These are phyloP conservation scores for Colaptes auratus DNA, from an alignment of 2,113 vertebrate genomes.

Conservation along the genomic window DNA sequence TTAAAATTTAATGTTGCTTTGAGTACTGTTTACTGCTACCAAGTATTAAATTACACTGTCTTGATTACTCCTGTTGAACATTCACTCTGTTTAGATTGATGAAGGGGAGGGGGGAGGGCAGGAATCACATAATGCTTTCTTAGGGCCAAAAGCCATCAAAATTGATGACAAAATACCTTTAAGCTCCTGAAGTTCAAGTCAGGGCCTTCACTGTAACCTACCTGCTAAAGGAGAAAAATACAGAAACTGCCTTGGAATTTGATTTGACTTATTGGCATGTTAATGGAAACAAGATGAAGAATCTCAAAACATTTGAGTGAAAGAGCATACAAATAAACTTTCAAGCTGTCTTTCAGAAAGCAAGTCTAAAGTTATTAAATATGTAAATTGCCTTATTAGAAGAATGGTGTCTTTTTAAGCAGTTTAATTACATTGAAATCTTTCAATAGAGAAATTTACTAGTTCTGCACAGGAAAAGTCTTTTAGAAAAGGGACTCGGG, in stretches of 20 bases:
- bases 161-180: neutral
- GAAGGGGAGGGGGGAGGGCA: accelerated
- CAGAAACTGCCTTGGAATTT: conserved; percentile 38
- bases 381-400: conserved; percentile 74
- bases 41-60: neutral
- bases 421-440: conserved; percentile 65
- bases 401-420: conserved; percentile 71
- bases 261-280: neutral
- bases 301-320: conserved; percentile 54
- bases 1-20: neutral
- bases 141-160: neutral
- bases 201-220: neutral
- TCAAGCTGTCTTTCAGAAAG: conserved; percentile 60
- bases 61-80: neutral
- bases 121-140: neutral
- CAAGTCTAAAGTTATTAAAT: conserved; percentile 62
- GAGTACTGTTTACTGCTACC: neutral
- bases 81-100: neutral
- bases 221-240: conserved; percentile 28
- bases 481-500: conserved; percentile 40
- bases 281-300: conserved; percentile 40
- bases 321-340: conserved; percentile 73
- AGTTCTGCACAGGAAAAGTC: conserved; percentile 25
- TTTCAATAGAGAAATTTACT: conserved; percentile 66
- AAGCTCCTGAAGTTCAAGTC: neutral